Percentiles rank a stretch among this genome's conserved stretches.
Evolutionary conservation across 1,140 invertebrate genomes (phyloP).

Genomic region (Yoshiicerus persimilis): DNA sequence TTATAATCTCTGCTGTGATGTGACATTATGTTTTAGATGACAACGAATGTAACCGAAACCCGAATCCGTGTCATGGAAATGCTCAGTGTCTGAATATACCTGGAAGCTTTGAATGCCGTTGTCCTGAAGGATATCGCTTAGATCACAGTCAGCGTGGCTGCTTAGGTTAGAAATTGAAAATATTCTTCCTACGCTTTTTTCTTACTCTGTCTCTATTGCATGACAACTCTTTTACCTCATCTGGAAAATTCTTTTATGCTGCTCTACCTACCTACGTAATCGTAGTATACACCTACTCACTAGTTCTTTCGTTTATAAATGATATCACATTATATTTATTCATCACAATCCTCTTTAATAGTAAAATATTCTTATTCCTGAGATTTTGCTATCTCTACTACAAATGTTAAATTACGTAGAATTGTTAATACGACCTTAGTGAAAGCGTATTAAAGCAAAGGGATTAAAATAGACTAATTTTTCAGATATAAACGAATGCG

Average conservation of each 20-base stretch:
- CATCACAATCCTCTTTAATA: no score
- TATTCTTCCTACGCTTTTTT: slow-evolving; percentile 11
- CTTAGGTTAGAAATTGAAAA: slow-evolving; percentile 55
- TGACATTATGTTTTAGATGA: slow-evolving; percentile 58
- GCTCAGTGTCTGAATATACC: slow-evolving; percentile 76
- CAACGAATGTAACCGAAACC: slow-evolving; percentile 65
- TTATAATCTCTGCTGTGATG: neutral
- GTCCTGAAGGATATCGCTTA: slow-evolving; percentile 64
- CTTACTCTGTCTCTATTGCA: neutral
- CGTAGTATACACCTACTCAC: no score
- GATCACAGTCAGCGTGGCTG: slow-evolving; percentile 64
- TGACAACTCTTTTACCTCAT: neutral
- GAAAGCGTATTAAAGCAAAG: no score
- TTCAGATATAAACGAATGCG: slow-evolving; percentile 72
- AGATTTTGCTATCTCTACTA: no score
- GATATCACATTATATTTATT: no score
- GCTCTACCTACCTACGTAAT: neutral
- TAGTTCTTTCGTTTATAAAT: no score
- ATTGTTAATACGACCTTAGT: no score
- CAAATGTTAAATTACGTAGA: no score
- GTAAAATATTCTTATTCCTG: no score
- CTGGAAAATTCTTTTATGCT: neutral
- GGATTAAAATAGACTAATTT: neutral
- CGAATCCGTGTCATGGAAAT: slow-evolving; percentile 72
- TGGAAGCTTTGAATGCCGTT: slow-evolving; percentile 69